Evolutionary conservation across 2,888 invertebrate genomes (phyloP), one percentile per base, ranked within the genome.

Genomic region (Ennomos fuscantarius): DNA sequence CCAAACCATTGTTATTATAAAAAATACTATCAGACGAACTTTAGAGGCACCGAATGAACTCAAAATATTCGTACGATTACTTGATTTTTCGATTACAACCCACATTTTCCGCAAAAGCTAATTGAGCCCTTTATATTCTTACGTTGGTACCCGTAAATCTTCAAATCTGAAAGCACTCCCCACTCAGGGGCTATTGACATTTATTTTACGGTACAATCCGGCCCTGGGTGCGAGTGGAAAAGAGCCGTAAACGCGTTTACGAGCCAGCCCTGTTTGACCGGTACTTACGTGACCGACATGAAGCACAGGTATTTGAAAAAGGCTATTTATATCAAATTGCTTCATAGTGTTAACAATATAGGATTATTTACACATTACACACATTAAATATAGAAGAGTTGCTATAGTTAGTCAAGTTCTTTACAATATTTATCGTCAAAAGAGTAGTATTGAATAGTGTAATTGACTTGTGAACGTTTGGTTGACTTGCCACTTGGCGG

Each of bases 231-330:
- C 61, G 69, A 74, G 73, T 73, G 73, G 65, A 66, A 64, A 73
- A 69, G 72, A 66, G 63, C 68, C 48, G 60, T 81, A 80, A 82
- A 81, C 74, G 70, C 60, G 60, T 79, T 79, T 77, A 79, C 74
- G 76, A 71, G 67, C 66, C 62, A 62, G 65, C 73, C 73, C 72
- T 72, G 67, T 69, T 70, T 69, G 70, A 66, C 72, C 69, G 62
- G 57, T 62, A 47, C 62, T 65, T 65, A 71, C 69, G 70, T 72
- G 73, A 69, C 69, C 66, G 50, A 68, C 68, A 68, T 66, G 51
- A 42, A 57, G 34, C 49, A 41, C 59, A 59, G 58, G 58, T 59
- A 59, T 59, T 54, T 54, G 49, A 48, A 57, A 57, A 57, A 32
- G 57, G 57, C 42, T 43, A 52, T 57, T 57, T 57, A 52, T 57